Evolutionary conservation across 2,113 vertebrate genomes (phyloP), one percentile per base, ranked within the genome.

Genomic region (Nymphicus hollandicus): DNA sequence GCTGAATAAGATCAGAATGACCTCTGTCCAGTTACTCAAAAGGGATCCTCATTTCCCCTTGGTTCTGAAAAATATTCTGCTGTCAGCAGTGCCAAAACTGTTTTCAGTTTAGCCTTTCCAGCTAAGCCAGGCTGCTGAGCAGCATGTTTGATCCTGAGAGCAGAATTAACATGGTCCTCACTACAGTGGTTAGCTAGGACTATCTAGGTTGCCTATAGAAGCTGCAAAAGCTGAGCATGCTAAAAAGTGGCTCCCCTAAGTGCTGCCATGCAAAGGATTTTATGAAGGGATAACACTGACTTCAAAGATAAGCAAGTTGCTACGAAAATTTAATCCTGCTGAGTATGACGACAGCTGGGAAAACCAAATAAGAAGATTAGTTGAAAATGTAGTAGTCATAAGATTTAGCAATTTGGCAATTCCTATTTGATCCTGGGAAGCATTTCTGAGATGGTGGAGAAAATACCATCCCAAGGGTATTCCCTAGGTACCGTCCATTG

Each of bases 301-400:
- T 97, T 95, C 96, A 95, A 91, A 97, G 90, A 92, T 97, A 95
- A 95, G 88, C 71, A 84, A 91, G 89, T 88, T 95, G 71, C 84
- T 89, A 56, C 1, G 13, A 92, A 96, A 96, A 93, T 86, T 77
- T 94, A 96, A 96, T 95, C 95, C 81, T 43, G 76, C 88, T 94
- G 79, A 89, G 52, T 89, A 88, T 84, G 81, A 81, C 0, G 5
- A 81, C 96, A 96, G 91, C 84, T 86, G 92, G 86, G 74, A 41
- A 88, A 94, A 79, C 81, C 88, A 79, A 86, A 72, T 95, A 92
- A 96, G 85, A 84, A 91, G 96, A 94, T 96, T 92, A 96, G 81
- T 37, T 0, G 5, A 87, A 91, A 87, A 91, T 35, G n/a, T 70
- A 63, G 81, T 47, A 81, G 47, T 61, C 3, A 1, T 86, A 88